These are phyloP conservation scores for Myotis brandtii DNA, from an alignment of 2,113 vertebrate species.

Conservation along the genomic window DNA sequence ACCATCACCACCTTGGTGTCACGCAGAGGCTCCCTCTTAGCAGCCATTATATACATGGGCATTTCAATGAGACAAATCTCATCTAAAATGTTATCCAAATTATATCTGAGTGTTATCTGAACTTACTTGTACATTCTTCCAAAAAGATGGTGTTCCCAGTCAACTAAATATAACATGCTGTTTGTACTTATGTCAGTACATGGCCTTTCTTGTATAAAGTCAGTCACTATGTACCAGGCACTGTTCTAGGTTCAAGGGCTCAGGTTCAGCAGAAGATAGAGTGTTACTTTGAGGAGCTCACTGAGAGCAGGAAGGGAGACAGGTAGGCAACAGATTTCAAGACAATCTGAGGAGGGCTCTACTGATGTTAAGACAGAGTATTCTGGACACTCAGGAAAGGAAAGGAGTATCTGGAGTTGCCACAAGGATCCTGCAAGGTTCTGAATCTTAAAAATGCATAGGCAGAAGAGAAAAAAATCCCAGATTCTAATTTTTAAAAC, in stretches of 20 bases:
- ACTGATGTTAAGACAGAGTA: not conserved
- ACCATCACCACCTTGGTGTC: not conserved
- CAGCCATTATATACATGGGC: not conserved
- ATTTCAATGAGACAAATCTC: not conserved
- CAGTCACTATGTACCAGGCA: not conserved
- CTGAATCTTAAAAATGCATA: constrained; percentile 29
- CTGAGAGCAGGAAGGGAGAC: not conserved
- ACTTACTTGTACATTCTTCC: constrained; percentile 15
- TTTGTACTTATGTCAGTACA: not conserved
- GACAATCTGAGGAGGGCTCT: not conserved
- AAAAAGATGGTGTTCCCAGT: not conserved
- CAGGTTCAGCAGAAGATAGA: not conserved
- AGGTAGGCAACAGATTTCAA: not conserved
- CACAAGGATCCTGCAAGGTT: not conserved
- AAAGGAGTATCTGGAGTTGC: not conserved
- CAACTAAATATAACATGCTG: not conserved
- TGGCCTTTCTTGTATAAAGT: constrained; percentile 17
- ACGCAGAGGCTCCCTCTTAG: not conserved
- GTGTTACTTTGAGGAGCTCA: not conserved
- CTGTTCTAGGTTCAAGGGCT: not conserved
- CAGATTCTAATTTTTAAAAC: constrained; percentile 24
- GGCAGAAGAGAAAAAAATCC: not conserved
- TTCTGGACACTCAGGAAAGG: not conserved
- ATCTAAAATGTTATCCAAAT: not conserved
- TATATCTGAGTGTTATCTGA: not conserved